A percentile compares a stretch with the other conserved stretches of the same genome.
Conservation (phyloP, 1,140 invertebrate species). For the Drosophila paulistorum region DNA sequence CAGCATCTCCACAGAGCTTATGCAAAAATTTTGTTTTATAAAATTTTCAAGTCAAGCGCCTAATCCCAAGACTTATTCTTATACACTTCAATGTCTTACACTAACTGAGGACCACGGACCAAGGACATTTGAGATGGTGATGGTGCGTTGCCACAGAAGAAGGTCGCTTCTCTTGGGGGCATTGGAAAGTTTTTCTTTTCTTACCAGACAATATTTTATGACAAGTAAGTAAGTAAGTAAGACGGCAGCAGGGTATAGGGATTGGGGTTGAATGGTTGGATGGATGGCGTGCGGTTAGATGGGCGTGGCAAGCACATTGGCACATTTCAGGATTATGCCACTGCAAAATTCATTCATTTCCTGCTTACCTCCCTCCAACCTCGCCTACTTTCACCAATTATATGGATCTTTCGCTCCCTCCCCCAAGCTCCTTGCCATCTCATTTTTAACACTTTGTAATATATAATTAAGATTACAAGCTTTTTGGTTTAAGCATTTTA, state of each 20-base stretch:
- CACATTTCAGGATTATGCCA: constrained; percentile 76
- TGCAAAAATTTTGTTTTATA: constrained; percentile 82
- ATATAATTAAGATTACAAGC: constrained; percentile 82
- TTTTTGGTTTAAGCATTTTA: constrained; percentile 65
- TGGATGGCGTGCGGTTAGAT: constrained; percentile 34
- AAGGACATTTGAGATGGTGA: not conserved
- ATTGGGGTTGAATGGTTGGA: constrained; percentile 2
- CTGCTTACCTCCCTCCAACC: constrained; percentile 23
- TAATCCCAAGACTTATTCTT: constrained; percentile 82
- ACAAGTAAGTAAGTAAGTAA: constrained; percentile 53
- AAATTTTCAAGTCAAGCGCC: constrained; percentile 81
- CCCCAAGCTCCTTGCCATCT: not conserved
- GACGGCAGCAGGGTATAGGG: not conserved
- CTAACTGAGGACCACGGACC: constrained; percentile 41
- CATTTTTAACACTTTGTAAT: constrained; percentile 74
- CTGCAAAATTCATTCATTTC: constrained; percentile 81
- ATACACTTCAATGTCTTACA: constrained; percentile 79
- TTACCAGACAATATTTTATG: constrained; percentile 80
- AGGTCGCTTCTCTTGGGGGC: constrained; percentile 50
- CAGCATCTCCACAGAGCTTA: constrained; percentile 65
- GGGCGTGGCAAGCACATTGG: constrained; percentile 69
- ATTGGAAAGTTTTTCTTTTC: constrained; percentile 79
- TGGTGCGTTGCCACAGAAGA: constrained; percentile 4
- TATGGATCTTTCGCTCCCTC: no score
- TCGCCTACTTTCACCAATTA: no score